Conservation (phyloP, 2,797 vertebrate genomes). For the Acrocephalus scirpaceus region DNA sequence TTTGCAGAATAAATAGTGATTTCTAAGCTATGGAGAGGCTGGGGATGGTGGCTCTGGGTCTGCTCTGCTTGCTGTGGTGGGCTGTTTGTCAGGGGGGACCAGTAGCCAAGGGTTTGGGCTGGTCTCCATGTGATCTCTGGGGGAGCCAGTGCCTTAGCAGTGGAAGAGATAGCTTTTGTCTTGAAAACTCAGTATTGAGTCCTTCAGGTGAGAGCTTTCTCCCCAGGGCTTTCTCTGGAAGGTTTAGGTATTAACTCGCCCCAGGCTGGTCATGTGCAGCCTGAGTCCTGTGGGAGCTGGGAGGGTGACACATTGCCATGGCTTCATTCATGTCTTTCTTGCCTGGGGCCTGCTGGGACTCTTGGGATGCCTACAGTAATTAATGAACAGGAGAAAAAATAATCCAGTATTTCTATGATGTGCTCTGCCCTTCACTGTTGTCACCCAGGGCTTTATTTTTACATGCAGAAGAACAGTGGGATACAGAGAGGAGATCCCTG, state of each 20-base stretch:
- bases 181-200: background rate
- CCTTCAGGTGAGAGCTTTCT: background rate
- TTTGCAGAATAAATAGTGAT: background rate
- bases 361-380: background rate
- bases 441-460: background rate
- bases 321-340: background rate
- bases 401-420: background rate
- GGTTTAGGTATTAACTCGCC: background rate
- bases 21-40: background rate
- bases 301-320: background rate
- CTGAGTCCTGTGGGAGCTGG: background rate
- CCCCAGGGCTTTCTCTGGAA: background rate
- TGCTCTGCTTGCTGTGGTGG: background rate
- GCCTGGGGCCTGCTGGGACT: background rate
- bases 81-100: background rate
- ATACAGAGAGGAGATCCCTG: background rate
- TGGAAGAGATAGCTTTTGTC: background rate
- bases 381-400: background rate
- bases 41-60: background rate
- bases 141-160: background rate
- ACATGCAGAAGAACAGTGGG: background rate
- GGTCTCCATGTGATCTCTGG: background rate
- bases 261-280: background rate
- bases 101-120: background rate
- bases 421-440: constrained; percentile 5